Evolutionary conservation across 2,797 vertebrate species (phyloP).

Genomic region (Peromyscus nudipes): DNA sequence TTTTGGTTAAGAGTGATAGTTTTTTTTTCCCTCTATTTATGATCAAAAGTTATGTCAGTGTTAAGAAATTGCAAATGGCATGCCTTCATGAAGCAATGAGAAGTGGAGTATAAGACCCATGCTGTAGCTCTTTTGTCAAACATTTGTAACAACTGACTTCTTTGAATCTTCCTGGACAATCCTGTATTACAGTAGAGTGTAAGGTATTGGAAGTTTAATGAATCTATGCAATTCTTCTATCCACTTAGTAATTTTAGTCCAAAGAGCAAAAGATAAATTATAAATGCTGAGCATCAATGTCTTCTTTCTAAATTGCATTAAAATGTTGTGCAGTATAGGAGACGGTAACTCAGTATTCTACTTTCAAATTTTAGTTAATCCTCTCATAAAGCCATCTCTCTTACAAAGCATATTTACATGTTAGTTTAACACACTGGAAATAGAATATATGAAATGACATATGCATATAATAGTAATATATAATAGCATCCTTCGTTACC

Average conservation of each 20-base stretch:
- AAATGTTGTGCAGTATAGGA: neutral
- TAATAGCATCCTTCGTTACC: neutral
- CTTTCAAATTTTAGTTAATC: constrained; percentile 53
- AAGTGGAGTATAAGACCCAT: neutral
- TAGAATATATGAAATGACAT: neutral
- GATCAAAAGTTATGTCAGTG: neutral
- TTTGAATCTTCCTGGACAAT: neutral
- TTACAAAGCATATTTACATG: constrained; percentile 56
- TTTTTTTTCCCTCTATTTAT: neutral
- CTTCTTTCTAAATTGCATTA: constrained; percentile 20
- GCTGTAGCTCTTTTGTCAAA: neutral
- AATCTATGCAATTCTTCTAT: neutral
- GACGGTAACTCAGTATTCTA: constrained; percentile 17
- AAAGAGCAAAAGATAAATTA: constrained; percentile 17
- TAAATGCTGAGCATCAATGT: constrained; percentile 11
- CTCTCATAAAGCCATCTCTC: neutral
- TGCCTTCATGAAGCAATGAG: neutral
- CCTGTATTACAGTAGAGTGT: neutral
- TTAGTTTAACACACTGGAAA: neutral
- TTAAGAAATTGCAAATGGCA: neutral
- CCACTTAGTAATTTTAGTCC: neutral
- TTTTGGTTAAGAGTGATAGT: rapidly evolving
- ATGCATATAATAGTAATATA: neutral
- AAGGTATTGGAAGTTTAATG: neutral
- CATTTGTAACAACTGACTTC: neutral